Base-by-base conservation (phyloP, 2,113 vertebrate genomes). In the Paratilapia polleni region DNA sequence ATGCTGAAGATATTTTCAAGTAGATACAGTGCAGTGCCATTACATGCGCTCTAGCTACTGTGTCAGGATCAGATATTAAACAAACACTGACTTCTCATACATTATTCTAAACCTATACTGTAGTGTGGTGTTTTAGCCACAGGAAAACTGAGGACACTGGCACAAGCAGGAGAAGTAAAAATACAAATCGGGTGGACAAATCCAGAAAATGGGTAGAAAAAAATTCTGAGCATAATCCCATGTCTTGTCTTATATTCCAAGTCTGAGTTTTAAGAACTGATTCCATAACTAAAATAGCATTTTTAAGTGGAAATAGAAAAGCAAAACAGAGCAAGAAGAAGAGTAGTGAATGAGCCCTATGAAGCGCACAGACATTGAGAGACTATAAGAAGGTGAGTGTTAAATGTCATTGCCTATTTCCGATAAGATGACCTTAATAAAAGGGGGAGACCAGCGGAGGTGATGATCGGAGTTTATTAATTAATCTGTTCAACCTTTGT, bases 381-480 rank as follows among this genome's bases (percentile, higher is more conserved):
- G 56, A 74, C 57, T 82, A 20, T 43, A 47, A 57, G 17, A 49
- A 43, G 58, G 9, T 7, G 24, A 43, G 17, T 26, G 78, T 79
- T 86, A 89, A 88, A 90, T 78, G 49, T 54, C 52, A 22, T 36
- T 36, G 36, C 8, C 36, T 58, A 34, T 82, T 87, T 89, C 75
- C 88, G 87, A 77, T 52, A 78, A 83, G 70, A 10, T 78, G 88
- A 92, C 80, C 61, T 91, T 89, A 73, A 86, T 90, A 74, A 86
- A 83, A 82, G 83, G 36, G 52, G 7, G 38, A 84, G 77, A 64
- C 10, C 82, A 80, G 76, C 6, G 2, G 49, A 82, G 78, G 79
- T 83, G 19, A 64, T 22, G 56, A 90, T 66, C 28, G 59, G 59
- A 87, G 81, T 87, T 77, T 56, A 85, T 78, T 73, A 58, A 34